phyloP scores from a whole-genome alignment of 2,888 invertebrate genomes.

The Muschampia plurimacula region DNA sequence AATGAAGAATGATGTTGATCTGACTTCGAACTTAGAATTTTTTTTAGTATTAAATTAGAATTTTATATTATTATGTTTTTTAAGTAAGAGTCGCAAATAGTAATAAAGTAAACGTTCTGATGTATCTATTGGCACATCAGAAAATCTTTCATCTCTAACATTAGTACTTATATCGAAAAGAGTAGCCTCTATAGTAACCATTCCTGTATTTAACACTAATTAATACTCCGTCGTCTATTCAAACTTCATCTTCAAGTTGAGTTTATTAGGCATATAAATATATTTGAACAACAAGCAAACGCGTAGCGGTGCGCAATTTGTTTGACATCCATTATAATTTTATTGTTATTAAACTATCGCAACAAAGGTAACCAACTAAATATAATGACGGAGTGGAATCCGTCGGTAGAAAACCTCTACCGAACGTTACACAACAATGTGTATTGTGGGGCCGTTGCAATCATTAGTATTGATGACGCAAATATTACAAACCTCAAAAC shows the following conservation, averaged over 20 bases:
- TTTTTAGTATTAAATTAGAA: background rate
- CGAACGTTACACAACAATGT: conserved; percentile 74
- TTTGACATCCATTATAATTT: conserved; percentile 62
- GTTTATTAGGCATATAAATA: conserved; percentile 51
- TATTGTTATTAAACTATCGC: conserved; percentile 70
- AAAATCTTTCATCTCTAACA: conserved; percentile 4
- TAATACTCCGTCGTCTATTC: conserved; percentile 45
- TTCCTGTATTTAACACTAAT: conserved; percentile 45
- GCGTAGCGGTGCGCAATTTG: conserved; percentile 49
- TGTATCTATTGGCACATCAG: background rate
- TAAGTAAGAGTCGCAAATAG: background rate
- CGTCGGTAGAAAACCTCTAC: conserved; percentile 58
- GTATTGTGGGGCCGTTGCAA: conserved; percentile 80
- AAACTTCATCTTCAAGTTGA: conserved; percentile 45
- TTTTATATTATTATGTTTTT: background rate
- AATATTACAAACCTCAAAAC: conserved; percentile 74
- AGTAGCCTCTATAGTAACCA: conserved; percentile 11
- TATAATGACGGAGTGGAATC: conserved; percentile 80
- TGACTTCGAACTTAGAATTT: no score
- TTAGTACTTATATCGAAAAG: conserved; percentile 12
- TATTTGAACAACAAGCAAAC: conserved; percentile 50
- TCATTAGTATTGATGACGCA: conserved; percentile 85
- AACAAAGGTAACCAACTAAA: conserved; percentile 76
- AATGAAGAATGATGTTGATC: no score
- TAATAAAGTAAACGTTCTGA: background rate